Base-by-base conservation (phyloP, 64 coral and sea anemone genomes). In the Astreopora myriophthalma region DNA sequence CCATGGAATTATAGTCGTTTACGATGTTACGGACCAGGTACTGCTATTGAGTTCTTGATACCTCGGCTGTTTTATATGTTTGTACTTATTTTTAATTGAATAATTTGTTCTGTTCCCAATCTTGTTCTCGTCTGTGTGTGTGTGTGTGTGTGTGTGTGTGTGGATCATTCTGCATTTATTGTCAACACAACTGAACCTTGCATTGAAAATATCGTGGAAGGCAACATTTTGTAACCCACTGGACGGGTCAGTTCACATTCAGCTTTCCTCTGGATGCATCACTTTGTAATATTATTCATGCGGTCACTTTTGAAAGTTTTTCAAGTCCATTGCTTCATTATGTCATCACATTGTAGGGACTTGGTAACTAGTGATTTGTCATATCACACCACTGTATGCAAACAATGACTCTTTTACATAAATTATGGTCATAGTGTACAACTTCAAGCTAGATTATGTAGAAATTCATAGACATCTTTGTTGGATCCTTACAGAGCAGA, bases 1-100 rank as follows among this genome's bases (percentile, higher is more conserved):
- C 3, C 92, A 98, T 60, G 96, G 96, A 31, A 97, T 97, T 42
- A 97, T 97, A 34, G 95, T 97, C 22, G 95, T 97, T 77, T 97
- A 97, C 44, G 96, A 98, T 88, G 96, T 98, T 87, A 98, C 96
- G 46, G 96, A 98, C 42, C 96, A 98, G 93, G 96, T 98, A 90
- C 74, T 16, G 71, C 49, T 16, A 19, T 55, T 71, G 17, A 19
- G 55, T 42, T 80, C 26, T 51, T 20, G 3, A 16, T 29, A 24
- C 6, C 9, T 55, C 19, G 3, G 61, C 22, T 26, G 3, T 64
- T 55, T 10, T 55, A 19, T 6, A 25, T 24, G 11, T 55, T 55
- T 19, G 16, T 11, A 46, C 11, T 46, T 44, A 10, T 44, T n/a
- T n/a, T n/a, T n/a, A n/a, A n/a, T n/a, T n/a, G n/a, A n/a, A n/a